Conservation (phyloP, 2,113 vertebrate genomes). For the Pelmatolapia mariae region DNA sequence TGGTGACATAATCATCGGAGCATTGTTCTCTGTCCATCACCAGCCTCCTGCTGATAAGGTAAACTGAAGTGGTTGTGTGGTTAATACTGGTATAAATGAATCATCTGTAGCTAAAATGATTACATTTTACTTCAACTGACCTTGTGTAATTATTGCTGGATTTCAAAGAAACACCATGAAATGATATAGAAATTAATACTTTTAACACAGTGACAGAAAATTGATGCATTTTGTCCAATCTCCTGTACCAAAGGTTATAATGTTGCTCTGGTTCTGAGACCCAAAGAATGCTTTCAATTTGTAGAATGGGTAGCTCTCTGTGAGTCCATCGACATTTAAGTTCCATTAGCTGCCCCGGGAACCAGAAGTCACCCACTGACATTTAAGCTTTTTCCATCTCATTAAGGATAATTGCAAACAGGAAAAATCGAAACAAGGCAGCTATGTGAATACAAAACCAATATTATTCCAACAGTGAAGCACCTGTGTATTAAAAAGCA, state of each 20-base stretch:
- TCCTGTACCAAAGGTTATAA: background rate
- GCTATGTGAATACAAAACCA: background rate
- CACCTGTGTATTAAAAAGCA: background rate
- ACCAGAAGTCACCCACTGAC: background rate
- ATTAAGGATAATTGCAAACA: slow-evolving; percentile 16
- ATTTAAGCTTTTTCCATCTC: background rate
- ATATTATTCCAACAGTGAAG: background rate
- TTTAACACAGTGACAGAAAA: background rate
- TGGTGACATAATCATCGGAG: slow-evolving; percentile 96
- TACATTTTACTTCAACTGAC: background rate
- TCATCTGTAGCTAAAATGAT: background rate
- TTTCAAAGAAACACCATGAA: background rate
- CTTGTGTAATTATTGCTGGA: background rate
- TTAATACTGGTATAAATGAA: background rate
- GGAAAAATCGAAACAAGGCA: background rate
- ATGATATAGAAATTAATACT: background rate
- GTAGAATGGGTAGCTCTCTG: background rate
- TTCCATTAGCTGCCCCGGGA: slow-evolving; percentile 8
- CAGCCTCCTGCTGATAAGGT: slow-evolving; percentile 97
- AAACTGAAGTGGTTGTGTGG: background rate
- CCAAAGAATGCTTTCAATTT: background rate
- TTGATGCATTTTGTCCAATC: background rate
- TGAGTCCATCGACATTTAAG: slow-evolving; percentile 4
- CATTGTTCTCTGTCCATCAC: slow-evolving; percentile 96
- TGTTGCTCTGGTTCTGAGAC: background rate